A percentile compares a stretch with the other conserved stretches of the same genome.
Conservation (phyloP, 2,888 invertebrate species). For the Scaptomyza cyrtandrae region DNA sequence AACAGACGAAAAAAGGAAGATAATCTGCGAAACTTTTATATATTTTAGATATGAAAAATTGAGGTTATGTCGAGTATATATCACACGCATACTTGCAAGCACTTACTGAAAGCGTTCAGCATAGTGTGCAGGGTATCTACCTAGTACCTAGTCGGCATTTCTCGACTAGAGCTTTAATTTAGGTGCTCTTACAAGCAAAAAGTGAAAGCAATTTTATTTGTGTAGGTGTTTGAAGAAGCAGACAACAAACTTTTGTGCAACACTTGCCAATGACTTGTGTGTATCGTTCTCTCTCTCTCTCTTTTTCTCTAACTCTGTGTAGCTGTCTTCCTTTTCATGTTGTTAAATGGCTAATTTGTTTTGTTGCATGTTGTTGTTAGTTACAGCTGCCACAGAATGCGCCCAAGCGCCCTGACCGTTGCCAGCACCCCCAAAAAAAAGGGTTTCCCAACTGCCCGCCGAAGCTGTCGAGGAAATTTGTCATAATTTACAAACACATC, state of each 20-base stretch:
- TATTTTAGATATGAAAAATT: no score
- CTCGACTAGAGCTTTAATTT: no score
- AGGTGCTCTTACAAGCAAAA: no score
- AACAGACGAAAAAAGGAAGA: no score
- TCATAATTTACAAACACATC: slow-evolving; percentile 75
- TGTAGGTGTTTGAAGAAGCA: neutral
- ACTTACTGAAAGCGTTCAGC: no score
- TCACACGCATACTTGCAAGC: no score
- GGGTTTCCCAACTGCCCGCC: slow-evolving; percentile 57
- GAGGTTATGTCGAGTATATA: no score
- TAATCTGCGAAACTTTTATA: no score
- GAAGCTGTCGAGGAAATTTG: slow-evolving; percentile 78
- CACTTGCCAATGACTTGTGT: slow-evolving; percentile 46
- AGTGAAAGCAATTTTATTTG: neutral
- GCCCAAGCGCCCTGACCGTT: slow-evolving; percentile 9
- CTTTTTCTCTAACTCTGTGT: no score
- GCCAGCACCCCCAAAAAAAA: slow-evolving; percentile 34
- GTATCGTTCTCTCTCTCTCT: neutral
- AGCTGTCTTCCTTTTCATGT: neutral
- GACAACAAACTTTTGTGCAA: neutral
- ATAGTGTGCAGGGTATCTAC: no score
- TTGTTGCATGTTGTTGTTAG: slow-evolving; percentile 73
- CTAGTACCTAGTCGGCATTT: no score
- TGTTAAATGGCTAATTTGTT: slow-evolving; percentile 80
- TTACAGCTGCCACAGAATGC: slow-evolving; percentile 74